Evolutionary conservation across 35 echinoderm and acorn worm species (phyloP).

Genomic region (Nesometra sesokonis): DNA sequence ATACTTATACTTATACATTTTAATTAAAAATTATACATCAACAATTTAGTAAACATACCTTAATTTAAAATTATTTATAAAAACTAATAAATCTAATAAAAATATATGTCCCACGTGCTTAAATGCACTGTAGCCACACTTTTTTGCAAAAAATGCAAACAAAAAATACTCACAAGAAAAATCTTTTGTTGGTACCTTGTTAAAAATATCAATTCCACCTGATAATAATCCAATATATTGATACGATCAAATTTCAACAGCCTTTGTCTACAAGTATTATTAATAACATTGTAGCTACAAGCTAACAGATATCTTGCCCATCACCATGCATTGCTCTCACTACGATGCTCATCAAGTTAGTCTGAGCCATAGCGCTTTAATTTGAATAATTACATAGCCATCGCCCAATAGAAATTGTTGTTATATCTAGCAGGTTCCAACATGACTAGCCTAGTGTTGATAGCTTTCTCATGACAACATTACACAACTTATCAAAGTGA

Average conservation of each 20-base stretch:
- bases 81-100: no score
- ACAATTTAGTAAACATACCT: no score
- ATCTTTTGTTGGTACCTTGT: not conserved
- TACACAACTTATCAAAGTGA: not conserved
- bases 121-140: no score
- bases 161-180: no score
- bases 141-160: not conserved
- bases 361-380: no score
- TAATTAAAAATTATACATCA: no score
- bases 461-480: not conserved
- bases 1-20: no score
- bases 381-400: no score
- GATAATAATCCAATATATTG: not conserved
- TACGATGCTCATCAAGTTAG: not conserved
- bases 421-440: not conserved
- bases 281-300: not conserved
- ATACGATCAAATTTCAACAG: not conserved
- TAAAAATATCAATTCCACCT: not conserved
- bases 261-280: not conserved
- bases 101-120: no score
- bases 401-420: not conserved
- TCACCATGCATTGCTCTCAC: not conserved
- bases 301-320: not conserved
- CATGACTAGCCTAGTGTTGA: not conserved
- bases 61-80: no score